Conservation (phyloP, 2,888 invertebrate genomes). For the Brenthis ino region DNA sequence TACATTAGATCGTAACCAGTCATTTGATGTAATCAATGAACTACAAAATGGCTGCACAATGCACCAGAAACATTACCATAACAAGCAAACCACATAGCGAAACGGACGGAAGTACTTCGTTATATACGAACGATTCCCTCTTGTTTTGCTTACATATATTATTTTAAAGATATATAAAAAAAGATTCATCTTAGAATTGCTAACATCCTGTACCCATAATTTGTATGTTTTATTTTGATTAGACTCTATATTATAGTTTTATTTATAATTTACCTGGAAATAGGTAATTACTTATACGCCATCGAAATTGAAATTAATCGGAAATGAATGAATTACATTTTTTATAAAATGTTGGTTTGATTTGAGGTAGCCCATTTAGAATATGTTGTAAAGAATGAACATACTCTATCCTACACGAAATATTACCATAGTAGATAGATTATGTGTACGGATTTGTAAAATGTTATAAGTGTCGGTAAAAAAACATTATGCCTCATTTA, state of each 20-base stretch:
- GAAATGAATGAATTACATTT: too few relatives aligned
- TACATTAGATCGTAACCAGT: constrained; percentile 2
- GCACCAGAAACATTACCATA: constrained; percentile 2
- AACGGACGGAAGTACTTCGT: constrained; percentile 18
- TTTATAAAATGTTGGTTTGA: too few relatives aligned
- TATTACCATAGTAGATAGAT: not conserved
- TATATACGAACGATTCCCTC: not conserved
- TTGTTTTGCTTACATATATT: not conserved
- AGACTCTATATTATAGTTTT: too few relatives aligned
- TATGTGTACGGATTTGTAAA: not conserved
- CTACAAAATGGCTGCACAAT: constrained; percentile 9
- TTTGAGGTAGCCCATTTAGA: too few relatives aligned
- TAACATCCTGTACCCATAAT: too few relatives aligned
- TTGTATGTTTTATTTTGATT: too few relatives aligned
- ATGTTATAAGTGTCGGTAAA: constrained; percentile 9
- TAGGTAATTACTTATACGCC: too few relatives aligned
- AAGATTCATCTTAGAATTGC: not conserved
- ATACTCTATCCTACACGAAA: not conserved
- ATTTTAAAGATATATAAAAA: not conserved
- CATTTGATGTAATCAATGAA: constrained; percentile 19
- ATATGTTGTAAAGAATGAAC: not conserved
- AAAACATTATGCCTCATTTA: constrained; percentile 22
- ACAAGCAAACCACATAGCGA: constrained; percentile 7
- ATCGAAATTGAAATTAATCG: too few relatives aligned
- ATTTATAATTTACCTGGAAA: too few relatives aligned